phyloP scores from a whole-genome alignment of 2,113 vertebrate genomes.

The Abramis brama region DNA sequence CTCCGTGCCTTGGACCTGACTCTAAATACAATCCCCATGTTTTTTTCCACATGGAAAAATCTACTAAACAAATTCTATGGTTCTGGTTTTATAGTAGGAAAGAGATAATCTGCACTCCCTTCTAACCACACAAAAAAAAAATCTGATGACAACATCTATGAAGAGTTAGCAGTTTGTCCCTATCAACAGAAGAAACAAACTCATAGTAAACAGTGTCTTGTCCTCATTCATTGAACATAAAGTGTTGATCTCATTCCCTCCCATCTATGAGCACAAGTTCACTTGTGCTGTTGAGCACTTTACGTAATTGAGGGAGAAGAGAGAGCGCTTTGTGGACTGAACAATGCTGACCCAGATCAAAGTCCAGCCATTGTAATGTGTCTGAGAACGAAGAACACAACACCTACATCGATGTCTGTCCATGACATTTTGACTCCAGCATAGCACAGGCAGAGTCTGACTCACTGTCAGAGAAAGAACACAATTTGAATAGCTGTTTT shows the following conservation, averaged over 20 bases:
- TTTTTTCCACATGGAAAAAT: conserved; percentile 62
- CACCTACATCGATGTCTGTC: conserved; percentile 43
- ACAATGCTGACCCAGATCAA: conserved; percentile 57
- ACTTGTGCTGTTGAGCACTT: conserved; percentile 57
- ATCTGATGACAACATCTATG: conserved; percentile 27
- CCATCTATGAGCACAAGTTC: conserved; percentile 48
- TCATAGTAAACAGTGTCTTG: conserved; percentile 45
- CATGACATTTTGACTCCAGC: neutral
- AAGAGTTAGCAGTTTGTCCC: conserved; percentile 50
- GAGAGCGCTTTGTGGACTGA: conserved; percentile 53
- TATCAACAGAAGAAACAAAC: conserved; percentile 46
- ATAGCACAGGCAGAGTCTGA: conserved; percentile 22
- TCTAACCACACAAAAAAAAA: conserved; percentile 11
- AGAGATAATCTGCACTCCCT: neutral
- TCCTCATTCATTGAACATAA: conserved; percentile 63
- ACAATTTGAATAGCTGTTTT: neutral
- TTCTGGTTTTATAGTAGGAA: conserved; percentile 56
- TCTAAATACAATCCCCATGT: conserved; percentile 51
- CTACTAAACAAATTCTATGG: conserved; percentile 56
- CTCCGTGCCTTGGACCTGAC: conserved; percentile 47
- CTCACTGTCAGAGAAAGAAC: neutral
- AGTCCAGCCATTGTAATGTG: conserved; percentile 54
- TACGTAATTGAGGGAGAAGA: conserved; percentile 58
- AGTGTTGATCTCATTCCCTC: conserved; percentile 51
- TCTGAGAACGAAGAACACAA: conserved; percentile 31